A percentile compares a stretch with the other conserved stretches of the same genome.
phyloP scores from a whole-genome alignment of 2,797 vertebrate genomes.

The Antrozous pallidus region DNA sequence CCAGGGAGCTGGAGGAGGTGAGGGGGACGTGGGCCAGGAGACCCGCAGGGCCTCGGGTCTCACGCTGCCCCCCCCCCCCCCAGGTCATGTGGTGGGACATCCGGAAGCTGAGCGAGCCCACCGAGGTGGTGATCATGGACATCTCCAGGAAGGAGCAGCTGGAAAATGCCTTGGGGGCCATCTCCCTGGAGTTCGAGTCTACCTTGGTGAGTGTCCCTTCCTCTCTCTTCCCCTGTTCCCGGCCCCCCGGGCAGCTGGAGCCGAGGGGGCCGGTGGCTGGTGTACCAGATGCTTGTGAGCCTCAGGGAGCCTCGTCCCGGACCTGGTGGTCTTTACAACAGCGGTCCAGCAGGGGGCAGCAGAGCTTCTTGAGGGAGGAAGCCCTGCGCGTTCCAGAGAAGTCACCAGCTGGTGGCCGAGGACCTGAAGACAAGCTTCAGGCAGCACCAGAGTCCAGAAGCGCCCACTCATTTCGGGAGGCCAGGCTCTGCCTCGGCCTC shows the following conservation, averaged over 20 bases:
- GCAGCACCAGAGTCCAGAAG: background rate
- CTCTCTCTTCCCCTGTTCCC: fast-evolving
- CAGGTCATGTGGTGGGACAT: conserved; percentile 98
- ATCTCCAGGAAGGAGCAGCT: conserved; percentile 85
- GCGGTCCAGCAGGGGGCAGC: conserved; percentile 44
- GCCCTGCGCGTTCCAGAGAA: fast-evolving
- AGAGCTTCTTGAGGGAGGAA: background rate
- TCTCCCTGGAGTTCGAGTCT: conserved; percentile 91
- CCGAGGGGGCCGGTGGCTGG: background rate
- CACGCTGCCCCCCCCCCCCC: fast-evolving
- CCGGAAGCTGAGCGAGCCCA: conserved; percentile 90
- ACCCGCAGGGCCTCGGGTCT: background rate
- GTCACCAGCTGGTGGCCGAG: fast-evolving
- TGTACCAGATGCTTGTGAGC: fast-evolving
- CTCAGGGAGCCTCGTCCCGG: fast-evolving
- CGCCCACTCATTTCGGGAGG: background rate
- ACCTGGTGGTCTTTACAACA: background rate
- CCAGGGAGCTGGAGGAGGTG: too few relatives aligned
- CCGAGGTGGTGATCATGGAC: conserved; percentile 90
- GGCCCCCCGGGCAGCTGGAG: background rate
- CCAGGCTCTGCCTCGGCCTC: background rate
- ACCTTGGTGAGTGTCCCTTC: conserved; percentile 87
- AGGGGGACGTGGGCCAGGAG: background rate
- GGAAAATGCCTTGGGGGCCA: conserved; percentile 88
- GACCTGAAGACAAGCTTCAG: background rate